Evolutionary conservation across 2,888 invertebrate species (phyloP), one percentile per base, ranked within the genome.

Genomic region (Heliconius hortense): DNA sequence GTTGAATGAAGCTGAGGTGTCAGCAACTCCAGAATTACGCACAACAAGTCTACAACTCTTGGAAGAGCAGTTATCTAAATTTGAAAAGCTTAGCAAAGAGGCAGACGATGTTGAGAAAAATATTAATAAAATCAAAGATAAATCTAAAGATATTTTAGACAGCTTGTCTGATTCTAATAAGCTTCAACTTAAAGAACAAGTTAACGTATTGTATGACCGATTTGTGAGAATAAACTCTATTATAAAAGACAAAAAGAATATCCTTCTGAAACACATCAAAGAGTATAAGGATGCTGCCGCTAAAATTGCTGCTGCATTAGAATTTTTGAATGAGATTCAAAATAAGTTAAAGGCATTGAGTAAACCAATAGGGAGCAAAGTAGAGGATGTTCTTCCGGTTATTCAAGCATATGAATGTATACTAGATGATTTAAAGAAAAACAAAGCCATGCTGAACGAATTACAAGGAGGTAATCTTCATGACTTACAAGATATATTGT

Each of bases 1-100:
- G 98, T 93, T 98, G 60, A 97, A 97, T 81, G 97, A 98, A 90
- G 97, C 97, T 43, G 98, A 98, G 89, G 97, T 97, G 0, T 97
- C 97, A 4, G 96, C 97, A 1, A 96, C 97, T 15, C 96, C 96
- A 53, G 98, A 98, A 84, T 93, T 98, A 5, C 95, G 97, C 64
- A 96, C 97, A 28, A 96, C 97, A 1, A 97, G 96, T 83, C 94
- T 98, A 28, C 97, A 97, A 81, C 95, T 98, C 0, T 90, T 98
- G 43, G 97, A 98, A 87, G 98, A 98, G 89, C 98, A 98, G 85
- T 90, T 98, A 63, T 95, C 95, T n/a, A 98, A 98, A 91, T 98
- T 97, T 84, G 96, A 97, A 80, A 96, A 96, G 84, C 91, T 98
- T 11, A 95, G 96, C 82, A 95, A 96, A 78, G 97, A 97, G 88